Evolutionary conservation across 2,888 invertebrate genomes (phyloP).

Genomic region (Proisotoma minuta): DNA sequence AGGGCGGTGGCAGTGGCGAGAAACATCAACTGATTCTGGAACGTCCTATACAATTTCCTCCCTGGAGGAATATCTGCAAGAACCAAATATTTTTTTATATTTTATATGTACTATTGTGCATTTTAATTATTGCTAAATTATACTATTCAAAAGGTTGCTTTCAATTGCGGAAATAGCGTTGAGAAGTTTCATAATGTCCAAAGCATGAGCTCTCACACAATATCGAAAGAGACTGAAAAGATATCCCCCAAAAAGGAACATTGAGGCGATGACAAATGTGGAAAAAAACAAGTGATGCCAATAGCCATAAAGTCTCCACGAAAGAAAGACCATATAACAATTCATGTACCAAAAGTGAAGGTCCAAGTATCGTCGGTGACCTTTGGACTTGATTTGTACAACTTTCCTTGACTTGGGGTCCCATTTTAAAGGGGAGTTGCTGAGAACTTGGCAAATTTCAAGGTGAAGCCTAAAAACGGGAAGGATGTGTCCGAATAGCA

Average conservation of each 20-base stretch:
- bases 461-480: too few species aligned
- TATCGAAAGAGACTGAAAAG: not conserved
- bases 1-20: not conserved
- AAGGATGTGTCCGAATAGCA: too few species aligned
- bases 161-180: not conserved
- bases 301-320: not conserved
- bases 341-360: constrained; percentile 3
- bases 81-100: not conserved
- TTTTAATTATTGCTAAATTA: not conserved
- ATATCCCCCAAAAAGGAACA: not conserved
- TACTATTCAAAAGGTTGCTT: too few species aligned
- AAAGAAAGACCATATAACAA: not conserved
- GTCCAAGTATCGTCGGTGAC: too few species aligned
- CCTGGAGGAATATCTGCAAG: too few species aligned
- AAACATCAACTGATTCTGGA: not conserved
- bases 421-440: too few species aligned
- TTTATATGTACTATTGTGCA: not conserved
- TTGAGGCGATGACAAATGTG: not conserved
- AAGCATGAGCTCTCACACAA: not conserved
- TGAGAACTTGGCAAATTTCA: too few species aligned
- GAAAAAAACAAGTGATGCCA: not conserved
- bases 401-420: too few species aligned
- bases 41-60: too few species aligned
- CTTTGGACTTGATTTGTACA: too few species aligned
- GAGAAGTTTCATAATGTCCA: not conserved